These are phyloP conservation scores for Aradus depressus DNA, from an alignment of 2,888 invertebrate species.

Conservation along the genomic window DNA sequence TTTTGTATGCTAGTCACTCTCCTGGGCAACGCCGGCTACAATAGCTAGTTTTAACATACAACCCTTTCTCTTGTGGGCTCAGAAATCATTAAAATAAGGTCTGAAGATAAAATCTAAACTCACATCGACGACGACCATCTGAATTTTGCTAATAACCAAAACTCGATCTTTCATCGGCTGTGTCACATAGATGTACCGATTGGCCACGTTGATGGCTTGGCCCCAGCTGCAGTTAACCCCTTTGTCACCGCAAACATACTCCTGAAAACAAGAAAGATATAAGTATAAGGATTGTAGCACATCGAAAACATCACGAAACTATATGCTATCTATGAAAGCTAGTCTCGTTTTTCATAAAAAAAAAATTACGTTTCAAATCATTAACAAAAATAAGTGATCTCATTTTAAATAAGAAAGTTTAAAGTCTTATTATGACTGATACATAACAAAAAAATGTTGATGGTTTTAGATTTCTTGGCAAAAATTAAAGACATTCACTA, in stretches of 20 bases:
- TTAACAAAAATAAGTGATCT: background rate
- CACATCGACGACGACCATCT: slow-evolving; percentile 59
- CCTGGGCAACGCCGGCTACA: too few species aligned
- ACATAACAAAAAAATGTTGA: background rate
- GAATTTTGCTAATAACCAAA: slow-evolving; percentile 56
- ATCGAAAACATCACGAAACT: too few species aligned
- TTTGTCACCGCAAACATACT: slow-evolving; percentile 59
- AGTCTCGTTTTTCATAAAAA: background rate
- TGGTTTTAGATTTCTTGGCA: too few species aligned
- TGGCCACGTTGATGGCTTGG: slow-evolving; percentile 55
- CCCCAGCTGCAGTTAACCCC: slow-evolving; percentile 59
- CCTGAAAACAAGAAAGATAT: slow-evolving; percentile 36
- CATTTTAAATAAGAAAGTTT: background rate
- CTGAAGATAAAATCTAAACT: too few species aligned
- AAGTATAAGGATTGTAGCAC: background rate
- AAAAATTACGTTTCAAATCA: background rate
- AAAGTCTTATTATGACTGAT: background rate
- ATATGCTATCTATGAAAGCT: too few species aligned
- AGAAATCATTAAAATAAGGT: background rate
- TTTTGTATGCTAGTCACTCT: too few species aligned
- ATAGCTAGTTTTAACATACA: too few species aligned
- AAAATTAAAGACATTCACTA: too few species aligned
- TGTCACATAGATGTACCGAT: slow-evolving; percentile 58
- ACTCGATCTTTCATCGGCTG: slow-evolving; percentile 60
- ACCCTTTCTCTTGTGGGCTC: too few species aligned